Evolutionary conservation across 2,797 vertebrate genomes (phyloP).

Genomic region (Rousettus madagascariensis): DNA sequence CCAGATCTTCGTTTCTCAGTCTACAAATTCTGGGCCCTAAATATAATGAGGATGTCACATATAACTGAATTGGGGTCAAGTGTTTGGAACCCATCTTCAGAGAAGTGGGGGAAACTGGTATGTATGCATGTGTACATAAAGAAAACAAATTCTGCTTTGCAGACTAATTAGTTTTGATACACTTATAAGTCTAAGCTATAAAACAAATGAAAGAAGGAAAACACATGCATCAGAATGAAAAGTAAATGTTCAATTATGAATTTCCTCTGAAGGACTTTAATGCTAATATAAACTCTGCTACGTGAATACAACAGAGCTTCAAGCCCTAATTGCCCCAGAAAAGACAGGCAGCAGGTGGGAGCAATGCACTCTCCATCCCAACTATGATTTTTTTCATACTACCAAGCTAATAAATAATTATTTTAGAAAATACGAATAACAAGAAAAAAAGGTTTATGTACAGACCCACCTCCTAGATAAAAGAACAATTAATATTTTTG

Average conservation of each 20-base stretch:
- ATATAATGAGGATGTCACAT: background rate
- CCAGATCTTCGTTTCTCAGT: background rate
- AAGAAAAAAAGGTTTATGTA: background rate
- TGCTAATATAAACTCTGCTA: background rate
- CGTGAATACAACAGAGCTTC: background rate
- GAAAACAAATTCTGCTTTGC: background rate
- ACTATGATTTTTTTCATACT: background rate
- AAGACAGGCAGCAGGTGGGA: background rate
- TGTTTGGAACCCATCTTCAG: background rate
- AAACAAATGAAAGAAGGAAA: background rate
- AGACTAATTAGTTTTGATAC: background rate
- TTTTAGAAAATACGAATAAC: conserved; percentile 42
- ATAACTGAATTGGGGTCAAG: background rate
- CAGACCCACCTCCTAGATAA: conserved; percentile 3
- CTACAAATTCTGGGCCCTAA: background rate
- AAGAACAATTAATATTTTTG: conserved; percentile 41
- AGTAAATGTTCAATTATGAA: background rate
- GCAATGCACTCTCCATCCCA: background rate
- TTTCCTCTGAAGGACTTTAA: background rate
- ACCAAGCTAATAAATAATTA: conserved; percentile 1
- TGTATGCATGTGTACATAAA: background rate
- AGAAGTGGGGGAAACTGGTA: background rate
- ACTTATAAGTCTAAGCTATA: background rate
- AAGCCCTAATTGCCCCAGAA: background rate
- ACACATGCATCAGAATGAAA: background rate